phyloP scores from a whole-genome alignment of 2,797 vertebrate species.

The Falco concolor region DNA sequence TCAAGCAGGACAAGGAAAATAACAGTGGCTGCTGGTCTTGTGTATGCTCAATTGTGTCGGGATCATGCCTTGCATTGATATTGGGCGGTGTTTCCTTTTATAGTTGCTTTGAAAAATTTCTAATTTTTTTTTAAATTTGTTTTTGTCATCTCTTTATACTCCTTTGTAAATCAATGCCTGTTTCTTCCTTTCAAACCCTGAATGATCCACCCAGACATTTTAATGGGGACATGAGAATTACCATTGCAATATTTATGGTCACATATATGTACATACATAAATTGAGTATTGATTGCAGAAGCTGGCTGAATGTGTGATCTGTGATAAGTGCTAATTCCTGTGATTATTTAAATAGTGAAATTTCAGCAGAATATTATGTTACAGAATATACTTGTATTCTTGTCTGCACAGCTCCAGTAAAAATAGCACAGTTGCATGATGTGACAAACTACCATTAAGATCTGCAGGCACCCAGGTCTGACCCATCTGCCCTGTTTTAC shows the following conservation, averaged over 20 bases:
- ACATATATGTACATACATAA: background rate
- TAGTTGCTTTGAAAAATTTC: background rate
- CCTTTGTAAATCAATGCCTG: background rate
- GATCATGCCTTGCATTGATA: background rate
- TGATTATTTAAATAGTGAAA: background rate
- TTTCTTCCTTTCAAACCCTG: background rate
- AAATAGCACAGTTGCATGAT: background rate
- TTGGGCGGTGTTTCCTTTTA: background rate
- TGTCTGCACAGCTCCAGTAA: background rate
- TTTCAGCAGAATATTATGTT: background rate
- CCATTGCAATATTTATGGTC: background rate
- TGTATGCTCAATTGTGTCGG: background rate
- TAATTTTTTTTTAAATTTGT: background rate
- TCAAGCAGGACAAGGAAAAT: background rate
- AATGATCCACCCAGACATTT: background rate
- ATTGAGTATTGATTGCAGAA: background rate
- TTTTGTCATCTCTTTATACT: background rate
- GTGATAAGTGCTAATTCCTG: background rate
- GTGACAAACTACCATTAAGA: background rate
- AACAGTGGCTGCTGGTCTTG: background rate
- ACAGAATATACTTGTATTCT: background rate
- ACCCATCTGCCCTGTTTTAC: background rate
- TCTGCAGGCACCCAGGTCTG: background rate
- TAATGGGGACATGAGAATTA: background rate
- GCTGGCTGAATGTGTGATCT: background rate